Conservation (phyloP, 1,140 invertebrate species). For the Trypoxylus dichotomus region DNA sequence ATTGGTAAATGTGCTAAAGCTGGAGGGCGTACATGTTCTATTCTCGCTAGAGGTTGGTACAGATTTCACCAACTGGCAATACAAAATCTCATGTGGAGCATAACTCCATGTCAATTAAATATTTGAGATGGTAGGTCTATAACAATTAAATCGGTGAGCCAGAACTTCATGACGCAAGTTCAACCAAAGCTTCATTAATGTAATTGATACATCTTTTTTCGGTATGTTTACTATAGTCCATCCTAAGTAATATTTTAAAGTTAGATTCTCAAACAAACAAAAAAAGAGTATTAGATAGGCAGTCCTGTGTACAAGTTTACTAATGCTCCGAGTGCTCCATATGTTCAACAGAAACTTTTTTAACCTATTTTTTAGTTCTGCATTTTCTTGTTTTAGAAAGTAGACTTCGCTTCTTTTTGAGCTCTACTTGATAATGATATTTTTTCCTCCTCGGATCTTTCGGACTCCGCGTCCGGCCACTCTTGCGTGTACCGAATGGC, state of each 20-base stretch:
- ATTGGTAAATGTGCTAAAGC: background rate
- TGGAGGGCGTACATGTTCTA: too few species aligned
- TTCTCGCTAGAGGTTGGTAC: too few species aligned
- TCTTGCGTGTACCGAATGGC: too few species aligned
- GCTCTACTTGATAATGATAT: too few species aligned
- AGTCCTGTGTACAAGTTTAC: background rate
- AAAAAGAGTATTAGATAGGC: background rate
- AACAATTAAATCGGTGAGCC: background rate
- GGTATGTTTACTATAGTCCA: background rate
- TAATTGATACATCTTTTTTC: background rate
- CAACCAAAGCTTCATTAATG: background rate
- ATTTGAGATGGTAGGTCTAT: background rate
- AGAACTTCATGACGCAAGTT: background rate
- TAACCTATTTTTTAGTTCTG: too few species aligned
- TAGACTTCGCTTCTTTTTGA: too few species aligned
- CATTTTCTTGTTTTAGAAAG: too few species aligned
- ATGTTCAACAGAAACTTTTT: too few species aligned
- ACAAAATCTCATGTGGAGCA: background rate
- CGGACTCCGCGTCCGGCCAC: too few species aligned
- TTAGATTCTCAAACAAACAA: background rate
- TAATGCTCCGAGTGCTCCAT: too few species aligned
- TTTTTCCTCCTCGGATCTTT: too few species aligned
- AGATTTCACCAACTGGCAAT: background rate
- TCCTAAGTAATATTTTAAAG: background rate
- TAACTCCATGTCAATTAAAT: background rate